Base-by-base conservation (phyloP, 2,888 invertebrate species). In the Melipona beecheii region DNA sequence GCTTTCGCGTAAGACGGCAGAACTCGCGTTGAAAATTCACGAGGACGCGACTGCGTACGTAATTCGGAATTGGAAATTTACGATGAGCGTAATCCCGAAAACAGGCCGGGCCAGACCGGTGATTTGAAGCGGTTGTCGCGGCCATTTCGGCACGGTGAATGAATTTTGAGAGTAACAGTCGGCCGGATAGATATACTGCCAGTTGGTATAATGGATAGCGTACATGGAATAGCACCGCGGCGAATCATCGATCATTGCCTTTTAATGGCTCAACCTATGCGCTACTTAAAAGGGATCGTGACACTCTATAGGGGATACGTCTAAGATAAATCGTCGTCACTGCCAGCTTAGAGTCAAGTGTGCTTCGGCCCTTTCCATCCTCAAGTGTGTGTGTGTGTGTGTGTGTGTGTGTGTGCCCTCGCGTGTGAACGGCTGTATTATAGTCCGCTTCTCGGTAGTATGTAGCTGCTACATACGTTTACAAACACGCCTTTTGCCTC, bases 211-310 rank as follows among this genome's bases (percentile, higher is more conserved):
- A 88, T 86, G 87, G 87, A 86, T 88, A 81, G 85, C 85, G 79
- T 85, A 85, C 85, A 69, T 62, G 79, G 83, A 80, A 86, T 72
- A 77, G 87, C 81, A 87, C 90, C 90, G 90, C 87, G 86, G 89
- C 87, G 87, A 90, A 91, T 92, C 93, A 92, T 93, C 93, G 91
- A 93, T 93, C 93, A 93, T 93, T 88, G 91, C 86, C 79, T 87
- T 84, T 88, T 87, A 89, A 90, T 86, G 88, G 87, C 81, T 83
- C 84, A 81, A 77, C 82, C 77, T 75, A 75, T 72, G 81, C 76
- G 78, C 83, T 84, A 84, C 81, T 86, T 86, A 88, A 87, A 91
- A 90, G 83, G 86, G 88, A 86, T 83, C 86, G 78, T 78, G 85
- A 86, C 87, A 78, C 85, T 80, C 81, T 85, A 86, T 88, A 86